Base-by-base conservation (phyloP, 2,797 vertebrate genomes). In the Dromococcyx pavoninus region DNA sequence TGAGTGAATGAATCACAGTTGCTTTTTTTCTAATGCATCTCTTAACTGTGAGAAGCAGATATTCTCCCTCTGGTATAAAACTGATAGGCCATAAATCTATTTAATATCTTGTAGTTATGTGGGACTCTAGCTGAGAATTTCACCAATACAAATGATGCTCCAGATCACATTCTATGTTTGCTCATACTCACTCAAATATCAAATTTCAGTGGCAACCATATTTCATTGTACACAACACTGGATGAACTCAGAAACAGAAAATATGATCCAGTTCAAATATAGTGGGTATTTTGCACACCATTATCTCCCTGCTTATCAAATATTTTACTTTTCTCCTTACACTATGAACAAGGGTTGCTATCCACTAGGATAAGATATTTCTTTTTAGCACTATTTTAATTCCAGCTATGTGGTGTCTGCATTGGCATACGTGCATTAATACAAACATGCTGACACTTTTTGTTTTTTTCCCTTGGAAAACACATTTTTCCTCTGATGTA, bases 51-150 rank as follows among this genome's bases (percentile, higher is more conserved):
- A 94, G 77, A 78, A 96, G 93, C 53, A 91, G 91, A 95, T 93
- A 96, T 82, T 96, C 76, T 97, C 94, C 86, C 89, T 95, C 94
- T 95, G 89, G 85, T 95, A 94, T 94, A 96, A 97, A 97, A 92
- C 71, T 84, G 96, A 96, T 96, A 93, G 82, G 92, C 88, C 95
- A 94, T 96, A 97, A 97, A 97, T 97, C 96, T 96, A 79, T 94
- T 97, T 96, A 97, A 96, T 94, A 93, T 90, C 93, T 95, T 86
- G 64, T 82, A 93, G 88, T 95, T 96, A 96, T 86, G 76, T 87
- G 75, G 75, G 58, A 84, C 62, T 97, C 83, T 96, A 93, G 74
- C 85, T 86, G 95, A 96, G 86, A 94, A 93, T 92, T 95, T 97
- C 60, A 10, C 88, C 76, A 89, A 35, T 87, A 96, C 85, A 95